Conservation (phyloP, 2,113 vertebrate species). For the Rana temporaria region DNA sequence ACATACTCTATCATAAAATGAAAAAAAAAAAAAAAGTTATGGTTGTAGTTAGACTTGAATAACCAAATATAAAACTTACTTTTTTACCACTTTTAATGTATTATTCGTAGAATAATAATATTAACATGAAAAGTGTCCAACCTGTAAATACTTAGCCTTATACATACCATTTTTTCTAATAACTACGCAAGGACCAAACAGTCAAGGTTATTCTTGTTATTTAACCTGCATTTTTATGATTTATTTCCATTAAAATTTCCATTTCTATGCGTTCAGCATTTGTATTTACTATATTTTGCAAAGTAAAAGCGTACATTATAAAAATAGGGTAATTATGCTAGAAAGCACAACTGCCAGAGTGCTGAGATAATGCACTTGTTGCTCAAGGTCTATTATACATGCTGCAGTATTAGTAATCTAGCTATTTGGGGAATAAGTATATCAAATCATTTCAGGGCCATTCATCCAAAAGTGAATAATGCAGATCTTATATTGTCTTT, state of each 20-base stretch:
- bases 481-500: neutral
- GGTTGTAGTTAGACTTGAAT: no score
- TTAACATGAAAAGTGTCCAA: neutral
- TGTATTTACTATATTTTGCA: slow-evolving; percentile 22
- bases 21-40: no score
- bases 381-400: slow-evolving; percentile 21
- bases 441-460: slow-evolving; percentile 14
- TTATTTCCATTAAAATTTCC: slow-evolving; percentile 35
- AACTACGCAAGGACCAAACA: slow-evolving; percentile 15
- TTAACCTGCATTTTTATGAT: slow-evolving; percentile 28
- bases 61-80: neutral
- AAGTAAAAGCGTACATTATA: slow-evolving; percentile 23
- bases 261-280: slow-evolving; percentile 20
- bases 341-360: neutral
- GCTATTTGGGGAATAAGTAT: slow-evolving; percentile 5
- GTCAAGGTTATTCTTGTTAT: slow-evolving; percentile 17
- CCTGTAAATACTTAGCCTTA: slow-evolving; percentile 3
- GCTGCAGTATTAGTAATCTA: slow-evolving; percentile 6
- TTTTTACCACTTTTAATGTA: slow-evolving; percentile 15
- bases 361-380: slow-evolving; percentile 16
- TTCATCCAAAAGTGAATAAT: neutral
- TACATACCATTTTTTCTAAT: slow-evolving; percentile 4
- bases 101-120: neutral
- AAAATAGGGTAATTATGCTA: slow-evolving; percentile 29
- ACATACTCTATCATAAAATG: no score